phyloP scores from a whole-genome alignment of 2,113 vertebrate species.

The Dissostichus mawsoni region DNA sequence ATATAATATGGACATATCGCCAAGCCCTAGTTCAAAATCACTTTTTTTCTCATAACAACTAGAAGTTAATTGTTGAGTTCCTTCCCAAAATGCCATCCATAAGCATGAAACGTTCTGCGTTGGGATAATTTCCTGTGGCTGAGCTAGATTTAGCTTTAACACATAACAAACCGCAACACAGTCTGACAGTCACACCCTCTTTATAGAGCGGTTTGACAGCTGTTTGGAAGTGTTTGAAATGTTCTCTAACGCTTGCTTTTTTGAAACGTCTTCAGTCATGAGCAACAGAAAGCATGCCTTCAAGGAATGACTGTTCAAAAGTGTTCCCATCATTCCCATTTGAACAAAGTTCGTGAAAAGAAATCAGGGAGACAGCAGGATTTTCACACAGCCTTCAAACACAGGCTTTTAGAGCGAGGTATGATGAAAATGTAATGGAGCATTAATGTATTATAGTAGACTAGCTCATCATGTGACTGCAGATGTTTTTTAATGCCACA shows the following conservation, averaged over 20 bases:
- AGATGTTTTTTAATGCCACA: too few species aligned
- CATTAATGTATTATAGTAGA: too few species aligned
- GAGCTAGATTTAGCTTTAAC: not conserved
- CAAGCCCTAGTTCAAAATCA: too few species aligned
- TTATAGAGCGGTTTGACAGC: not conserved
- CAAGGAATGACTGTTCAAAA: not conserved
- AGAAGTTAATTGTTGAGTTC: not conserved
- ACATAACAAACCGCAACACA: not conserved
- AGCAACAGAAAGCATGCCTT: not conserved
- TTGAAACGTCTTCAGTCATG: not conserved
- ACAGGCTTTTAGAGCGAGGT: not conserved
- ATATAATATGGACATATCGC: too few species aligned
- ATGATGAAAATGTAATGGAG: too few species aligned
- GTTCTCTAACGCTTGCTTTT: not conserved
- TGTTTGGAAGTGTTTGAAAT: not conserved
- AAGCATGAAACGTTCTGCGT: not conserved
- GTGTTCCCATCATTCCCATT: not conserved
- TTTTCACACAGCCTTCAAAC: not conserved
- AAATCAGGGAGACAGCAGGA: not conserved
- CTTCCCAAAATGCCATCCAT: not conserved
- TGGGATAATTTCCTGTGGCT: not conserved
- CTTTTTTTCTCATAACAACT: not conserved
- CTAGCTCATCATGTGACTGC: too few species aligned
- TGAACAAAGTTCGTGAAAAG: too few species aligned
- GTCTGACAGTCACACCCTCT: not conserved